phyloP scores from a whole-genome alignment of 1,140 invertebrate species.

The Hyles vespertilio region DNA sequence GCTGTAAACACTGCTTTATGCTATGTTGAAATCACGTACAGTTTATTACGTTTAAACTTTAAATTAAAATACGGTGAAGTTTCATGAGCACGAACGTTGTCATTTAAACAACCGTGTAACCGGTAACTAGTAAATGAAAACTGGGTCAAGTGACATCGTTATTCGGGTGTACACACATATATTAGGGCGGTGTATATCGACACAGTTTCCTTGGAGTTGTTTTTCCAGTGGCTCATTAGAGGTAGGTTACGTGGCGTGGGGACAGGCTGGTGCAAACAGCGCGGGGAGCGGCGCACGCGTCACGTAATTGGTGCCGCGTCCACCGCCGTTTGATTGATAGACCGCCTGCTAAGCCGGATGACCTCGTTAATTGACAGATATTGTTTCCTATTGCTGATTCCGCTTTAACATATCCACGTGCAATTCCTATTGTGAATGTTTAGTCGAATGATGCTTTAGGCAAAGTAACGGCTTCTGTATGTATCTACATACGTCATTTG shows the following conservation, averaged over 20 bases:
- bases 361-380: constrained; percentile 38
- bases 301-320: constrained; percentile 44
- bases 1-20: no score
- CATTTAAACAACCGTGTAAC: no score
- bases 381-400: constrained; percentile 35
- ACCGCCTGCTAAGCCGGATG: constrained; percentile 50
- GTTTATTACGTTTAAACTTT: no score
- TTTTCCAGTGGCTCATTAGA: constrained; percentile 37
- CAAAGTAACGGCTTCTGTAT: no score
- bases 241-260: constrained; percentile 11
- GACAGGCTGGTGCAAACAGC: constrained; percentile 33
- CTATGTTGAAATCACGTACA: no score
- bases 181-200: constrained; percentile 12
- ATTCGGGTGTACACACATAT: neutral
- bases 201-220: constrained; percentile 28
- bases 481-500: no score
- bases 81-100: no score
- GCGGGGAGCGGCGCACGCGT: constrained; percentile 51
- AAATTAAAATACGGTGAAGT: no score
- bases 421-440: no score
- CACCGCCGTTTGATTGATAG: constrained; percentile 58
- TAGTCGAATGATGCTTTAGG: no score
- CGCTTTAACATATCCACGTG: neutral
- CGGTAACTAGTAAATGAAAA: no score
- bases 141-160: no score